Evolutionary conservation across 2,797 vertebrate species (phyloP).

Genomic region (Hirundo rustica): DNA sequence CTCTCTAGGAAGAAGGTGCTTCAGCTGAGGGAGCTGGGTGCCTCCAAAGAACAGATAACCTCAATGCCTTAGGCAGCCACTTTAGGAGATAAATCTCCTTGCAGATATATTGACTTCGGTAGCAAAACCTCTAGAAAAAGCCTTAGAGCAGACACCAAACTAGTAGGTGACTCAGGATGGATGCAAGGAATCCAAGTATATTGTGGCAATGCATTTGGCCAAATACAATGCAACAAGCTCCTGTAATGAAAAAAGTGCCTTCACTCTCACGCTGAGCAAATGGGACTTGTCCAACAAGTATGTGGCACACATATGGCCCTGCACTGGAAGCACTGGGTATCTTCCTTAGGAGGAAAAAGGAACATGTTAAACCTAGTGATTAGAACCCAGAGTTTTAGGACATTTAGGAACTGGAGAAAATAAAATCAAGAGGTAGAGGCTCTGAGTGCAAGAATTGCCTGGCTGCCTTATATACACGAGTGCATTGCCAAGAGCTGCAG

Average conservation of each 20-base stretch:
- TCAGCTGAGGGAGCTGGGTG: background rate
- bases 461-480: background rate
- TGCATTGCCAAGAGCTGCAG: conserved; percentile 64
- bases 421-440: background rate
- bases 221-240: background rate
- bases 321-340: background rate
- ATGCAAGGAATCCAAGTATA: background rate
- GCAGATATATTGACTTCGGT: background rate
- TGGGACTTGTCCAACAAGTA: conserved; percentile 8
- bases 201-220: background rate
- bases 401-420: background rate
- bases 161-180: background rate
- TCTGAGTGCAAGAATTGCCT: conserved; percentile 48
- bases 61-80: background rate
- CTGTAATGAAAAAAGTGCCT: background rate
- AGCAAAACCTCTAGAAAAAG: background rate
- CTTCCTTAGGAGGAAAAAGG: conserved; percentile 6
- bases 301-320: background rate
- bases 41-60: background rate
- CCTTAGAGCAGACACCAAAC: background rate
- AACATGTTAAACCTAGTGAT: background rate
- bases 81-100: background rate
- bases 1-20: background rate
- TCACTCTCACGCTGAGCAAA: background rate
- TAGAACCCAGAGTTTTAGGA: conserved; percentile 27